Conservation (phyloP, 2,888 invertebrate genomes). For the Hipparchia semele region DNA sequence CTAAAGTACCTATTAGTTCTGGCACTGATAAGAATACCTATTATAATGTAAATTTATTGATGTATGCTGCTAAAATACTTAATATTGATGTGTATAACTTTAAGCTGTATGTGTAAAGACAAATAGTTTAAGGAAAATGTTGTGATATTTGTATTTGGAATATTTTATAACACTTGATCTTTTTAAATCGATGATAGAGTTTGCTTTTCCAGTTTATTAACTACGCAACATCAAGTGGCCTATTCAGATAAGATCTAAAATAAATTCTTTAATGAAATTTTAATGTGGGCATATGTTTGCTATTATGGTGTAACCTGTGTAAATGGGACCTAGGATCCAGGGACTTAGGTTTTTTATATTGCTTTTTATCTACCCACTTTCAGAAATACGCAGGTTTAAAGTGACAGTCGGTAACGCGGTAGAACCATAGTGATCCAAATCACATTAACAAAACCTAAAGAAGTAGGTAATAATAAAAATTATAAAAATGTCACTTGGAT, state of each 20-base stretch:
- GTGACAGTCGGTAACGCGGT: no score
- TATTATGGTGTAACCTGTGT: no score
- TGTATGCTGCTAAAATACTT: constrained; percentile 65
- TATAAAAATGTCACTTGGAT: no score
- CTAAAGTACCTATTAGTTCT: constrained; percentile 51
- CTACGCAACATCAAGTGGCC: background rate
- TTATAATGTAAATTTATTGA: constrained; percentile 64
- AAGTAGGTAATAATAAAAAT: no score
- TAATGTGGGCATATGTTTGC: no score
- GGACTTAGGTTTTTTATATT: no score
- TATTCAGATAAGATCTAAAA: background rate
- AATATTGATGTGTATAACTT: constrained; percentile 72
- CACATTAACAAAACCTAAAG: no score
- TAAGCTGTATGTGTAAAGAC: constrained; percentile 77
- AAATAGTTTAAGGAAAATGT: constrained; percentile 76
- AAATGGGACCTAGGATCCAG: no score
- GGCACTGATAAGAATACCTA: constrained; percentile 55
- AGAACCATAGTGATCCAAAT: no score
- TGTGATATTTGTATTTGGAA: constrained; percentile 84
- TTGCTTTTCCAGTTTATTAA: background rate
- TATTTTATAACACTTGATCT: constrained; percentile 65
- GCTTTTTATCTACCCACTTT: no score
- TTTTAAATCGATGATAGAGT: background rate
- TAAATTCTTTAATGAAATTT: no score
- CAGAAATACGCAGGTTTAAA: no score